Evolutionary conservation across 2,797 vertebrate species (phyloP), one percentile per base, ranked within the genome.

Genomic region (Notolabrus celidotus): DNA sequence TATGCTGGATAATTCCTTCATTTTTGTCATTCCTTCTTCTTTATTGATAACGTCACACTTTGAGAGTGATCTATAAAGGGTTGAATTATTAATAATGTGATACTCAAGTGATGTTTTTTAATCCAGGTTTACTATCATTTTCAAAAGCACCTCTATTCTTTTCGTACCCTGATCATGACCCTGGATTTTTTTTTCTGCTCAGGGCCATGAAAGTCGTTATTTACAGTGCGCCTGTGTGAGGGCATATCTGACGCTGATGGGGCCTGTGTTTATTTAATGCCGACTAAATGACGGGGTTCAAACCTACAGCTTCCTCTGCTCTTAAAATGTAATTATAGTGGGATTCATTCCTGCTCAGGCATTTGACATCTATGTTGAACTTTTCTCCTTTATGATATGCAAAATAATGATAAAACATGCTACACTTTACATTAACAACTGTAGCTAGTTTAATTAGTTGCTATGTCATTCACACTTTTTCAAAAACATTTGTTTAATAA

Each of bases 291-390:
- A 86, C 20, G 71, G 84, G 85, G 80, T 88, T 90, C 71, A 61
- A 80, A 67, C 67, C 77, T 78, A 27, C 52, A 65, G 80, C 86
- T 91, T 90, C 88, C 86, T 84, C 64, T 79, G 71, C 78, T 86
- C 80, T 87, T 89, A 79, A 88, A 86, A 76, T 68, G 68, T 85
- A 90, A 89, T 92, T 87, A 89, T 52, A 91, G 75, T 55, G 77
- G 67, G 71, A 81, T 54, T 74, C 68, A 56, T 69, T 59, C 42
- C 65, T 74, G 66, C 41, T 45, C 50, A 63, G 45, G 57, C 34
- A 6, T 74, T 75, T 77, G 79, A 81, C 80, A 76, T 47, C 70
- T 75, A 33, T 60, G 64, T 50, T 80, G 33, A 80, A 72, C 36
- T 51, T 42, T 55, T 52, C 11, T 17, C 58, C 27, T 67, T 68